Evolutionary conservation across 2,113 vertebrate species (phyloP).

Genomic region (Paedocypris sp.): DNA sequence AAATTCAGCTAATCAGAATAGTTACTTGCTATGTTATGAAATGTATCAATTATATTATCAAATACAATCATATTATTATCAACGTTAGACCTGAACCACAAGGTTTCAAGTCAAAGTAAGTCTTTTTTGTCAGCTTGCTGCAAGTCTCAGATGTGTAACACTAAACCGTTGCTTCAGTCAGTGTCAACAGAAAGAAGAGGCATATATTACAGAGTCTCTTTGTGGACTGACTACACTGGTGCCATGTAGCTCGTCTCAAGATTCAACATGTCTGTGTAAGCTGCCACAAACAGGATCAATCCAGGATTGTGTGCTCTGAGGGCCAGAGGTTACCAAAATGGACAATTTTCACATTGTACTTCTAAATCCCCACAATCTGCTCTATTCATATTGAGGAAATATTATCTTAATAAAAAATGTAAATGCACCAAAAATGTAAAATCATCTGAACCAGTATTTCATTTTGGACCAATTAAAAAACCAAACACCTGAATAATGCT

Average conservation of each 20-base stretch:
- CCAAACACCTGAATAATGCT: too few relatives aligned
- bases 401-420: too few relatives aligned
- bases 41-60: too few relatives aligned
- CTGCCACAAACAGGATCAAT: slow-evolving; percentile 55
- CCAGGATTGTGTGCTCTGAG: slow-evolving; percentile 39
- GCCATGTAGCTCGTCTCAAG: slow-evolving; percentile 38
- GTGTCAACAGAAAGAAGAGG: slow-evolving; percentile 44
- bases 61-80: too few relatives aligned
- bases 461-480: too few relatives aligned
- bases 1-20: too few relatives aligned
- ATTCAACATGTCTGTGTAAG: slow-evolving; percentile 52
- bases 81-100: background rate
- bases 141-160: slow-evolving; percentile 23
- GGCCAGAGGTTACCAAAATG: slow-evolving; percentile 68
- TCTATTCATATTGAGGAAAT: too few relatives aligned
- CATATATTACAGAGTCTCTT: slow-evolving; percentile 53
- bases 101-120: too few relatives aligned
- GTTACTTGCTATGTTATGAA: too few relatives aligned
- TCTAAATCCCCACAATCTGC: too few relatives aligned
- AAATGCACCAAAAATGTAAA: too few relatives aligned
- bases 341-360: slow-evolving; percentile 59
- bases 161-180: slow-evolving; percentile 24
- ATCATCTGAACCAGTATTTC: too few relatives aligned
- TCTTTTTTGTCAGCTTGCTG: slow-evolving; percentile 18
- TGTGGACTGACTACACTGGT: slow-evolving; percentile 45